phyloP scores from a whole-genome alignment of 1,140 invertebrate species.

The Plutomurus gul region DNA sequence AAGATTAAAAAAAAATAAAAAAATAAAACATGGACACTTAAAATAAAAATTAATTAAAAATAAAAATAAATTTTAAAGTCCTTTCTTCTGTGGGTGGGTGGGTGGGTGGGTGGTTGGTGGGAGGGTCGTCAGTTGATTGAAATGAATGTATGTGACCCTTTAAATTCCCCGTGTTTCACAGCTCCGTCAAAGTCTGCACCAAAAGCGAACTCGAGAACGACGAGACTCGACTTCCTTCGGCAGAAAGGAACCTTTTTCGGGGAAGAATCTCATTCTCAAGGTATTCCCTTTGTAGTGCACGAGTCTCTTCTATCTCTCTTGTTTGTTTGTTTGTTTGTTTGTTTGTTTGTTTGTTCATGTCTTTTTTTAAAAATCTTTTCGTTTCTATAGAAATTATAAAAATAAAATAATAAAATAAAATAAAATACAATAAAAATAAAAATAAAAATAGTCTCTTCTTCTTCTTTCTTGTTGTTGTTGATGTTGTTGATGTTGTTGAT shows the following conservation, averaged over 20 bases:
- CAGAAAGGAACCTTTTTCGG: conserved; percentile 53
- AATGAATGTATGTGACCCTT: conserved; percentile 51
- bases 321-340: conserved; percentile 37
- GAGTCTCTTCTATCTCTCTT: conserved; percentile 41
- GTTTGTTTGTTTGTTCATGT: neutral
- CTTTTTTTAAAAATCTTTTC: neutral
- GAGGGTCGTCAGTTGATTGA: neutral
- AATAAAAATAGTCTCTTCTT: too few relatives aligned
- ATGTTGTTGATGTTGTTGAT: too few relatives aligned
- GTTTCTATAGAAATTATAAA: too few relatives aligned
- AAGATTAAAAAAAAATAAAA: too few relatives aligned
- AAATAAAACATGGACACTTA: too few relatives aligned
- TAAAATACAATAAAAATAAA: too few relatives aligned
- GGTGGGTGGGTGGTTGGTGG: neutral
- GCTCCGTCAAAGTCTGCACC: conserved; percentile 54
- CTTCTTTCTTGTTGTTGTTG: too few relatives aligned
- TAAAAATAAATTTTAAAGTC: neutral
- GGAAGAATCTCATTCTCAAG: conserved; percentile 54
- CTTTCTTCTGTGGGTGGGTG: neutral
- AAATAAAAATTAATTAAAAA: too few relatives aligned
- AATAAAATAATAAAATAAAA: too few relatives aligned
- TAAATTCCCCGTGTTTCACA: conserved; percentile 45
- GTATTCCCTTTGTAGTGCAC: conserved; percentile 48
- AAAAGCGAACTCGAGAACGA: conserved; percentile 53
- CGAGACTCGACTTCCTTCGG: conserved; percentile 52